These are phyloP conservation scores for Drosophila ohnishii DNA, from an alignment of 1,140 invertebrate species.

Conservation along the genomic window DNA sequence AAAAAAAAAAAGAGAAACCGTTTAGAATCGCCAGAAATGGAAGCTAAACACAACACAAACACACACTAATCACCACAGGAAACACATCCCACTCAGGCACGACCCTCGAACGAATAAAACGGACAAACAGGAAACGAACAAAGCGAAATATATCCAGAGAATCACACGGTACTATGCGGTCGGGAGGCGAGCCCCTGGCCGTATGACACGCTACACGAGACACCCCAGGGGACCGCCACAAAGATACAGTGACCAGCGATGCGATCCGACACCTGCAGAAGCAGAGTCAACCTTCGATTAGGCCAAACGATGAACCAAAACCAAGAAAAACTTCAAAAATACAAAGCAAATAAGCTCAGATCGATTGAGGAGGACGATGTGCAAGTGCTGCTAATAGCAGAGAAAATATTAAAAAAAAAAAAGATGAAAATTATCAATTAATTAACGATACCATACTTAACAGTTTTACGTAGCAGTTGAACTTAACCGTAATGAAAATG, in stretches of 20 bases:
- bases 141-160: conserved; percentile 21
- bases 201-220: conserved; percentile 59
- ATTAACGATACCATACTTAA: conserved; percentile 53
- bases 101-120: conserved; percentile 63
- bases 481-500: conserved; percentile 66
- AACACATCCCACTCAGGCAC: conserved; percentile 58
- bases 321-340: conserved; percentile 30
- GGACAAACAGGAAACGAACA: conserved; percentile 54
- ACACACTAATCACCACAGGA: conserved; percentile 21
- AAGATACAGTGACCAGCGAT: conserved; percentile 65
- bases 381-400: conserved; percentile 47
- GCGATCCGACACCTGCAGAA: conserved; percentile 7
- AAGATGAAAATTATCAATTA: conserved; percentile 20
- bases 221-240: conserved; percentile 51
- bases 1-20: not conserved
- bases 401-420: conserved; percentile 49
- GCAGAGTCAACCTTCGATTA: conserved; percentile 29
- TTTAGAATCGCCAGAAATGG: conserved; percentile 10
- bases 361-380: conserved; percentile 19
- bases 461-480: conserved; percentile 70
- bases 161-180: conserved; percentile 28
- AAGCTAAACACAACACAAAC: not conserved
- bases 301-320: conserved; percentile 40
- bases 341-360: conserved; percentile 24
- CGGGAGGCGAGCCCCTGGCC: not conserved